Percentiles rank a stretch among this genome's conserved stretches.
Evolutionary conservation across 2,797 vertebrate species (phyloP).

Genomic region (Pelochelys cantorii): DNA sequence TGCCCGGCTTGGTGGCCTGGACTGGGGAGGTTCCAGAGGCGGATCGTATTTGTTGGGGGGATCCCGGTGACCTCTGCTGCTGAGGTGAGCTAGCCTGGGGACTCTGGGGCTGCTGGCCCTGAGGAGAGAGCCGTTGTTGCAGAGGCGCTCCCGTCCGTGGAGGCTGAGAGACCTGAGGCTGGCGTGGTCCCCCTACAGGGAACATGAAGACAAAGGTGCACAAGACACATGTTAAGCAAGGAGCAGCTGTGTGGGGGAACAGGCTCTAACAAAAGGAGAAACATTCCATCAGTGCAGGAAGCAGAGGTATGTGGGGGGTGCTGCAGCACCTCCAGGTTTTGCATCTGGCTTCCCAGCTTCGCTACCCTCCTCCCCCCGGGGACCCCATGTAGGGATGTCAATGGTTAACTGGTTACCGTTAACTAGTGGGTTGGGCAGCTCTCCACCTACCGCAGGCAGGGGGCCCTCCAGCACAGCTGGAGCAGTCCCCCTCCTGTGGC

Average conservation of each 20-base stretch:
- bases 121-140: constrained; percentile 83
- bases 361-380: too few relatives aligned
- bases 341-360: too few relatives aligned
- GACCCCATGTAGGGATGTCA: too few relatives aligned
- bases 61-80: constrained; percentile 91
- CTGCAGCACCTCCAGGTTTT: too few relatives aligned
- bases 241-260: background rate
- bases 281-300: background rate
- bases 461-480: too few relatives aligned
- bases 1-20: constrained; percentile 89
- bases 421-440: too few relatives aligned
- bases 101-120: constrained; percentile 84
- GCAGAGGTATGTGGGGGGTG: too few relatives aligned
- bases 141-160: constrained; percentile 73
- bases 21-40: constrained; percentile 88
- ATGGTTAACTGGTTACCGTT: too few relatives aligned
- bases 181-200: constrained; percentile 87
- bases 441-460: too few relatives aligned
- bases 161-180: constrained; percentile 82
- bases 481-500: too few relatives aligned
- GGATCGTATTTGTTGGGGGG: constrained; percentile 91
- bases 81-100: constrained; percentile 87
- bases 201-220: background rate
- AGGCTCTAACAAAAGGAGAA: background rate
- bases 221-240: background rate